Conservation (phyloP, 2,113 vertebrate species). For the Falcunculus frontatus region DNA sequence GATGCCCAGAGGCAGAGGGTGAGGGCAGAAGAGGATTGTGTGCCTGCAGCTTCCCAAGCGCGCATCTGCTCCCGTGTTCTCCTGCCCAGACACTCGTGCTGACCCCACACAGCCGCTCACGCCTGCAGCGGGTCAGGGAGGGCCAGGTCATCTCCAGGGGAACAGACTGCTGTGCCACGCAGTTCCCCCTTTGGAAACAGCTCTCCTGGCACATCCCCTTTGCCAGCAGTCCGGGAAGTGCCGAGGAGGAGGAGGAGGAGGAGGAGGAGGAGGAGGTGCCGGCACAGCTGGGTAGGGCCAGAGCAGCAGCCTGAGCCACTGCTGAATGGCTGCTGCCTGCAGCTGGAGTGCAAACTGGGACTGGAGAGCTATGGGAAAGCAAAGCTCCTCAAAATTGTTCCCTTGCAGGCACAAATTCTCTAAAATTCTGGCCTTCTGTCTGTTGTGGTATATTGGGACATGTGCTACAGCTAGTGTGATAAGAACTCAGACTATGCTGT, state of each 20-base stretch:
- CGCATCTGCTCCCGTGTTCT: background rate
- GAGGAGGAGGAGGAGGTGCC: background rate
- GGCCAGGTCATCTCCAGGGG: background rate
- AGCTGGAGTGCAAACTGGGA: background rate
- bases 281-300: rapidly evolving
- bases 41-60: background rate
- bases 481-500: background rate
- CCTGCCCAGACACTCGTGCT: background rate
- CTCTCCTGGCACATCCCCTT: background rate
- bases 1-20: background rate
- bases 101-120: background rate
- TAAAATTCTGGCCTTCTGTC: background rate
- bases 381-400: background rate
- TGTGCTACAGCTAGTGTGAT: background rate
- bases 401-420: background rate
- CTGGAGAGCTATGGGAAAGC: background rate
- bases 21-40: background rate
- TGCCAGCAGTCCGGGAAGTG: background rate
- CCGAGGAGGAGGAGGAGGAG: background rate
- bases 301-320: background rate
- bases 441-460: background rate
- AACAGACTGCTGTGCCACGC: background rate
- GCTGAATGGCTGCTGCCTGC: background rate
- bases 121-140: rapidly evolving
- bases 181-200: background rate